These are phyloP conservation scores for Clupea harengus DNA, from an alignment of 2,113 vertebrate genomes.

Conservation along the genomic window DNA sequence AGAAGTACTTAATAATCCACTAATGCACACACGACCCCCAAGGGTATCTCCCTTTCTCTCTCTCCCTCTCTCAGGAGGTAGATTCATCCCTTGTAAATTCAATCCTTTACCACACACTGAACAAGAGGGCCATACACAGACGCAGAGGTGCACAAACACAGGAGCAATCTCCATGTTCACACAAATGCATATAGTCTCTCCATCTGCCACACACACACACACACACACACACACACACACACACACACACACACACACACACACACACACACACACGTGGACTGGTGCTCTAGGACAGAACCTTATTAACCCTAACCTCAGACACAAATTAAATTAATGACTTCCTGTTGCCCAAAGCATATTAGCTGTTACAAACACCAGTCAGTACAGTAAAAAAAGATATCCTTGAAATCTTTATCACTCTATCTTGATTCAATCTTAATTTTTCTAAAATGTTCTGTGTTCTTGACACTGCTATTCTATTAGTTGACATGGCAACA, in stretches of 20 bases:
- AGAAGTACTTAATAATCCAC: too few relatives aligned
- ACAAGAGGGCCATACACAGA: too few relatives aligned
- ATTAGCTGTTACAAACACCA: background rate
- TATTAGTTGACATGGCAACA: background rate
- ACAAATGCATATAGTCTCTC: background rate
- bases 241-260: too few relatives aligned
- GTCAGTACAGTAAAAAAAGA: background rate
- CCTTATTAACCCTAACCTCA: background rate
- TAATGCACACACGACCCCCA: too few relatives aligned
- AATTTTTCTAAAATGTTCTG: background rate
- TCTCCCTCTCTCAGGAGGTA: too few relatives aligned
- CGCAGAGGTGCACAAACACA: too few relatives aligned
- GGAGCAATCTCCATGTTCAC: too few relatives aligned
- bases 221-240: too few relatives aligned
- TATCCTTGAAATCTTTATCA: background rate
- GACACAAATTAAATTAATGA: background rate
- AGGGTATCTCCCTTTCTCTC: too few relatives aligned
- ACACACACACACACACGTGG: background rate
- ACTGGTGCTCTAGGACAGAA: background rate
- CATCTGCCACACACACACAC: too few relatives aligned
- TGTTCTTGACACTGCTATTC: background rate
- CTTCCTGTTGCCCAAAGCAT: background rate
- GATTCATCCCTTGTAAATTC: too few relatives aligned
- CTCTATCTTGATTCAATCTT: background rate
- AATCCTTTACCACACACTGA: too few relatives aligned